A percentile compares a stretch with the other conserved stretches of the same genome.
phyloP scores from a whole-genome alignment of 2,888 invertebrate genomes.

The Panopea generosa region DNA sequence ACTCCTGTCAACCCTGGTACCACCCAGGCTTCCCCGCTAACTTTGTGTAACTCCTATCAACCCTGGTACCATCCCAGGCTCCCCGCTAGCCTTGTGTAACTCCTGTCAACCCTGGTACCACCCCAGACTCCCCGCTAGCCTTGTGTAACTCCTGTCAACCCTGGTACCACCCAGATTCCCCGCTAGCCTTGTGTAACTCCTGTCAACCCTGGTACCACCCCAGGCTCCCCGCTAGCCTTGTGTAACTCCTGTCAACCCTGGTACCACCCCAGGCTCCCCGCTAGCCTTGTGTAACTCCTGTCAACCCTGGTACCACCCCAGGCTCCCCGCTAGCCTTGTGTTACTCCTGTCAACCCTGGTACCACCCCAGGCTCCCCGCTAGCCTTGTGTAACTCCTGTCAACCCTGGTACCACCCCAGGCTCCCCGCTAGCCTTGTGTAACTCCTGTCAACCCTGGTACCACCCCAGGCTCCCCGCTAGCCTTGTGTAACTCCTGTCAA shows the following conservation, averaged over 20 bases:
- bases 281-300: slow-evolving; percentile 19
- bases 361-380: slow-evolving; percentile 24
- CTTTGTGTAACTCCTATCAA: slow-evolving; percentile 36
- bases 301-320: slow-evolving; percentile 48
- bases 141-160: slow-evolving; percentile 40
- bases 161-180: slow-evolving; percentile 30
- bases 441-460: slow-evolving; percentile 42
- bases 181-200: slow-evolving; percentile 16
- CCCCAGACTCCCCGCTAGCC: slow-evolving; percentile 16
- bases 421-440: slow-evolving; percentile 11
- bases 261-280: slow-evolving; percentile 28
- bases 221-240: slow-evolving; percentile 7
- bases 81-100: slow-evolving; percentile 13
- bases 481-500: slow-evolving; percentile 36
- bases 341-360: slow-evolving; percentile 42
- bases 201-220: slow-evolving; percentile 46
- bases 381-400: slow-evolving; percentile 29
- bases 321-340: slow-evolving; percentile 7
- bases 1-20: slow-evolving; percentile 42
- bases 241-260: slow-evolving; percentile 45
- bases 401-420: slow-evolving; percentile 43
- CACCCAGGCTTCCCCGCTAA: slow-evolving; percentile 15
- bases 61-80: slow-evolving; percentile 36
- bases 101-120: slow-evolving; percentile 44
- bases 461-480: slow-evolving; percentile 21